phyloP scores from a whole-genome alignment of 1,140 invertebrate species.

The Trissolcus basalis region DNA sequence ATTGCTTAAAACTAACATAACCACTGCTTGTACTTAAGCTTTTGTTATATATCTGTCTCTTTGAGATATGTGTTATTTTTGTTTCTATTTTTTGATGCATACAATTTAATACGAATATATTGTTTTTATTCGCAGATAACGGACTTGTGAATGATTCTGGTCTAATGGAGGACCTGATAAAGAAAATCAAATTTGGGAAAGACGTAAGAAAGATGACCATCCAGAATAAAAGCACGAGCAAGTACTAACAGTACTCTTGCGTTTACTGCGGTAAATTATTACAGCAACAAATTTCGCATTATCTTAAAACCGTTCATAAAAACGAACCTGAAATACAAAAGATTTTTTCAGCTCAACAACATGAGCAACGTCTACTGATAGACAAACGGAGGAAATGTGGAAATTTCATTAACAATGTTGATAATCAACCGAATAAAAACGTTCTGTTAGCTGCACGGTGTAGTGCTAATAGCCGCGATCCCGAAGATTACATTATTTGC shows the following conservation, averaged over 20 bases:
- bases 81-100: too few species aligned
- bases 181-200: slow-evolving; percentile 19
- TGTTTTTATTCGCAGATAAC: too few species aligned
- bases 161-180: too few species aligned
- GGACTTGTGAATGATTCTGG: too few species aligned
- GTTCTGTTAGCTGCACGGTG: slow-evolving; percentile 5
- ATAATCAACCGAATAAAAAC: not conserved
- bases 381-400: slow-evolving; percentile 19
- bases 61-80: too few species aligned
- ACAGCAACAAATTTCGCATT: slow-evolving; percentile 14
- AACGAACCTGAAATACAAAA: not conserved
- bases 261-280: slow-evolving; percentile 14
- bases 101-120: too few species aligned
- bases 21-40: too few species aligned
- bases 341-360: not conserved
- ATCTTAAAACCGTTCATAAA: slow-evolving; percentile 15
- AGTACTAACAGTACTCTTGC: slow-evolving; percentile 19
- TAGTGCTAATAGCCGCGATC: not conserved
- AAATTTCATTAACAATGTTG: slow-evolving; percentile 31
- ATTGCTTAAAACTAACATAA: too few species aligned
- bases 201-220: slow-evolving; percentile 5
- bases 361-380: not conserved
- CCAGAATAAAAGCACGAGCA: not conserved
- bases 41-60: too few species aligned
- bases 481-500: slow-evolving; percentile 11